phyloP scores from a whole-genome alignment of 2,113 vertebrate species.

The Psittacula cyanocephala region DNA sequence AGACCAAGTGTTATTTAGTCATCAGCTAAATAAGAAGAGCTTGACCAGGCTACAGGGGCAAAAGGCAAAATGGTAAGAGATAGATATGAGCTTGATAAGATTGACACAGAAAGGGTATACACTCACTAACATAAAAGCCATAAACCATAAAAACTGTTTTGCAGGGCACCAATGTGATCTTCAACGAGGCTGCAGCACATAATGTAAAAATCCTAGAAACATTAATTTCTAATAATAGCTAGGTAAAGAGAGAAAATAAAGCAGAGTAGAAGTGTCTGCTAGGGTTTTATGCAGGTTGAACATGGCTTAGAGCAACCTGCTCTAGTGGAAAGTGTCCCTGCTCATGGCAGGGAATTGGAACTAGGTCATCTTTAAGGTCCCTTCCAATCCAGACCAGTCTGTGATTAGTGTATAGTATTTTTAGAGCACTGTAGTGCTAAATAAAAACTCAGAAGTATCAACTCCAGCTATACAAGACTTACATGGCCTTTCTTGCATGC shows the following conservation, averaged over 20 bases:
- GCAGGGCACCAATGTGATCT: background rate
- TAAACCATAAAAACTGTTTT: background rate
- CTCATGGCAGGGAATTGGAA: background rate
- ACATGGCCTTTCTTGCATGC: background rate
- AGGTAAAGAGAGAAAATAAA: background rate
- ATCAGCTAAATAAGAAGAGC: background rate
- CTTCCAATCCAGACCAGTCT: background rate
- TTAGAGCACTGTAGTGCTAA: background rate
- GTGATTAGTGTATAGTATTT: background rate
- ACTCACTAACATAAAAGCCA: background rate
- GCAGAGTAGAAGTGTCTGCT: background rate
- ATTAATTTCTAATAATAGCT: background rate
- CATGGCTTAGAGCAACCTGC: background rate
- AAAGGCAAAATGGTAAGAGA: background rate
- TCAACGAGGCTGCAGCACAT: background rate
- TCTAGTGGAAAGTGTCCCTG: background rate
- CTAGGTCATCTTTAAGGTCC: background rate
- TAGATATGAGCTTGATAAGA: rapidly evolving
- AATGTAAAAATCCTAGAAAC: background rate
- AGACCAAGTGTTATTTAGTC: background rate
- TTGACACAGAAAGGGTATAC: rapidly evolving
- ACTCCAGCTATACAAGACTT: background rate
- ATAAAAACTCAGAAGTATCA: background rate
- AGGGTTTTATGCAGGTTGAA: background rate
- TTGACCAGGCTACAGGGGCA: background rate